phyloP scores from a whole-genome alignment of 2,113 vertebrate species.

The Mobula hypostoma region DNA sequence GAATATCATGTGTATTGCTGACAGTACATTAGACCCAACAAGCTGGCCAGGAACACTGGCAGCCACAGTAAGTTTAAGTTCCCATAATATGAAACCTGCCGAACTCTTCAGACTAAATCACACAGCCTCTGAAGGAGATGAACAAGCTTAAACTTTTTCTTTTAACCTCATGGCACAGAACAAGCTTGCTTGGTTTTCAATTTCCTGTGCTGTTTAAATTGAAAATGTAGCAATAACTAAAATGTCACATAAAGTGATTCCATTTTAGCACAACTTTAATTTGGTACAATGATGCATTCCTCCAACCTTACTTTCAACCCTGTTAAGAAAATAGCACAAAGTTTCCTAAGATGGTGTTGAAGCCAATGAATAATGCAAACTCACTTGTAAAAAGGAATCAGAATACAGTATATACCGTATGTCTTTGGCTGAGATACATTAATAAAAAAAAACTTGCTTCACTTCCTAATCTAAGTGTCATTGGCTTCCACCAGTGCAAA shows the following conservation, averaged over 20 bases:
- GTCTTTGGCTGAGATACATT: slow-evolving; percentile 11
- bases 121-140: background rate
- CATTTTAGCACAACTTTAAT: background rate
- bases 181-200: background rate
- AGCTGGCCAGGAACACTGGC: background rate
- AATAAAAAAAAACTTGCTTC: background rate
- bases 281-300: background rate
- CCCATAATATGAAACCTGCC: background rate
- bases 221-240: background rate
- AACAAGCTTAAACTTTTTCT: background rate
- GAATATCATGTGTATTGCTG: background rate
- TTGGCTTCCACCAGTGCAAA: background rate
- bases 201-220: background rate
- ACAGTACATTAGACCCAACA: background rate
- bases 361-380: slow-evolving; percentile 20
- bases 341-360: background rate
- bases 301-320: background rate
- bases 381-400: slow-evolving; percentile 3
- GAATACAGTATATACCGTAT: too few species aligned
- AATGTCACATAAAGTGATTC: background rate
- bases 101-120: background rate
- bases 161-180: background rate
- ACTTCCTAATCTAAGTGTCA: background rate
- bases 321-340: background rate
- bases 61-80: background rate